Evolutionary conservation across 1,140 invertebrate genomes (phyloP).

Genomic region (Temnothorax nylanderi): DNA sequence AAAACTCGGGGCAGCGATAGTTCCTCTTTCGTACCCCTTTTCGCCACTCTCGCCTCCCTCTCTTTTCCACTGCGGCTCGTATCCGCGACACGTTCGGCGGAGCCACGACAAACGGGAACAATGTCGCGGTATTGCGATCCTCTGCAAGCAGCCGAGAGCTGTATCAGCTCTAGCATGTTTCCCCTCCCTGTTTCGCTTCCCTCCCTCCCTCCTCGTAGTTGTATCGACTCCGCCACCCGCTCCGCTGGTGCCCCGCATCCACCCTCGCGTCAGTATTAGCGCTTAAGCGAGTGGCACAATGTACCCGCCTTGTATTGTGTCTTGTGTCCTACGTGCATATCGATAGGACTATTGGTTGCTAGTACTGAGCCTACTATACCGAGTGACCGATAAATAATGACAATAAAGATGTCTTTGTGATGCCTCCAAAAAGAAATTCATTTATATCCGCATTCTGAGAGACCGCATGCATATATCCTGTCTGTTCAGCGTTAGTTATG

Average conservation of each 20-base stretch:
- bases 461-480: neutral
- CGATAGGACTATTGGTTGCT: constrained; percentile 64
- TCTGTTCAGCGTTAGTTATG: neutral
- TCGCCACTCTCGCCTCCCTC: neutral
- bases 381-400: constrained; percentile 60
- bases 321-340: constrained; percentile 71
- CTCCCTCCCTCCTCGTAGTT: constrained; percentile 11
- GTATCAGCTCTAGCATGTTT: constrained; percentile 56
- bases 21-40: constrained; percentile 2
- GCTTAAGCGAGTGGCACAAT: constrained; percentile 55
- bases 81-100: constrained; percentile 63
- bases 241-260: constrained; percentile 9
- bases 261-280: constrained; percentile 45
- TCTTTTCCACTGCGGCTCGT: constrained; percentile 5
- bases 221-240: constrained; percentile 20
- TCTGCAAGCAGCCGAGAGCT: constrained; percentile 63
- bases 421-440: neutral
- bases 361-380: constrained; percentile 45
- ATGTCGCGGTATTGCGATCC: constrained; percentile 71
- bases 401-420: constrained; percentile 1
- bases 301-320: constrained; percentile 57
- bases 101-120: constrained; percentile 66
- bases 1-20: constrained; percentile 62
- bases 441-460: constrained; percentile 30
- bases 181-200: constrained; percentile 16